phyloP scores from a whole-genome alignment of 2,888 invertebrate genomes.

The Odontomyia ornata region DNA sequence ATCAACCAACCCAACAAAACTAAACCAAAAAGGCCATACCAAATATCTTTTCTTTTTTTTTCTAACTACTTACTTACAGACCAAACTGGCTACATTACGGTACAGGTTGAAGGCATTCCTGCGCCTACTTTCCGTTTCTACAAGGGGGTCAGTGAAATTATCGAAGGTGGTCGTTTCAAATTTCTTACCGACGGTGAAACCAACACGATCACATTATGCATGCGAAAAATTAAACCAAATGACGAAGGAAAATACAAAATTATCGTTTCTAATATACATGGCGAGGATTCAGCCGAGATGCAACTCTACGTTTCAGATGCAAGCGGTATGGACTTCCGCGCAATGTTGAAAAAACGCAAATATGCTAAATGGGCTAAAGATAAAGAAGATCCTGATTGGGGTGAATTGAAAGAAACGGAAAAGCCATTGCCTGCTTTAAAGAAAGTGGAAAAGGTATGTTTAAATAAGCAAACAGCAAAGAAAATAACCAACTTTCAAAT shows the following conservation, averaged over 20 bases:
- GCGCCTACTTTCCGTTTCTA: conserved; percentile 95
- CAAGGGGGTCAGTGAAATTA: conserved; percentile 91
- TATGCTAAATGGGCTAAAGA: conserved; percentile 93
- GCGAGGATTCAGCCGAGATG: conserved; percentile 95
- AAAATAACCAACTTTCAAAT: not conserved
- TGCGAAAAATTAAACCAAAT: conserved; percentile 94
- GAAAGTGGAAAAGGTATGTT: conserved; percentile 91
- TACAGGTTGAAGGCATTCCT: conserved; percentile 93
- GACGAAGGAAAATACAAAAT: conserved; percentile 97
- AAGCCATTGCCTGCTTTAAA: conserved; percentile 86
- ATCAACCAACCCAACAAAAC: too few species aligned
- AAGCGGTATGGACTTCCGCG: conserved; percentile 98
- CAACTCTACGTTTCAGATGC: conserved; percentile 96
- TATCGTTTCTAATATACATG: conserved; percentile 91
- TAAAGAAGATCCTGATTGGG: conserved; percentile 92
- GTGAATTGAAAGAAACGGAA: conserved; percentile 90
- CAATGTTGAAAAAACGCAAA: conserved; percentile 95
- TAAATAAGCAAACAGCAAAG: not conserved
- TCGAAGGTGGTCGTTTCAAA: conserved; percentile 95
- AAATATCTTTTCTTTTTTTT: conserved; percentile 3
- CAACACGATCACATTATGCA: conserved; percentile 91
- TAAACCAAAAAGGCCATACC: not conserved
- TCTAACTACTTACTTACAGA: conserved; percentile 66
- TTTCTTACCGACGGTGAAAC: conserved; percentile 93
- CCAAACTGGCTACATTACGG: conserved; percentile 90